Base-by-base conservation (phyloP, 1,140 invertebrate species). In the Xylocopa sonorina region DNA sequence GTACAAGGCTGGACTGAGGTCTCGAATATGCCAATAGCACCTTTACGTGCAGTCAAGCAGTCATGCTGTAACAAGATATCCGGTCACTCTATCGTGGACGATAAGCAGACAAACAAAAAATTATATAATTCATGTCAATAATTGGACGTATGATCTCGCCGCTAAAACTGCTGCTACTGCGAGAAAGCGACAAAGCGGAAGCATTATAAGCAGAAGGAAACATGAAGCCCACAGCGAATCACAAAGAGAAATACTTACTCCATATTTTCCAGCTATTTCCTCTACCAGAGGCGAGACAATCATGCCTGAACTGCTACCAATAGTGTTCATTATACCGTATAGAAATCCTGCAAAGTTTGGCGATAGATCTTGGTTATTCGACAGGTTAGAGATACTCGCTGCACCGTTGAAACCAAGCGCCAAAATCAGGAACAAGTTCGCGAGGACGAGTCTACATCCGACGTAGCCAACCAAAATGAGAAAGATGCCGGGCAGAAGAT, bases 351-450 rank as follows among this genome's bases (percentile, higher is more conserved):
- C 97, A 92, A 95, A 96, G 90, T 96, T 97, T 6, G 95, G 95
- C 1, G 96, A 95, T 21, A 97, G 92, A 91, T 97, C 96, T 90
- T 98, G 95, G 81, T 97, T 96, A 87, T 98, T 97, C 73, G 96
- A 95, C 82, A 97, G 93, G 91, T 96, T 97, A 0, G 96, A 96
- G 34, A 97, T 93, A 21, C 96, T 96, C 0, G 96, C 95, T 43
- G 97, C 96, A 0, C 97, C 97, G 75, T 97, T 97, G 67, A 97
- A 94, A 3, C 96, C 96, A 81, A 97, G 93, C 0, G 97, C 96
- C 34, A 96, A 88, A 6, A 95, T 95, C 46, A 97, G 93, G 46
- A 96, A 93, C 0, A 94, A 87, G 12, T 96, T 94, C 14, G 95
- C 95, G 34, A 95, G 88, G 0, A 93, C 86, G 0, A 95, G 93